Conservation (phyloP, 2,888 invertebrate species). For the Brenthis ino region DNA sequence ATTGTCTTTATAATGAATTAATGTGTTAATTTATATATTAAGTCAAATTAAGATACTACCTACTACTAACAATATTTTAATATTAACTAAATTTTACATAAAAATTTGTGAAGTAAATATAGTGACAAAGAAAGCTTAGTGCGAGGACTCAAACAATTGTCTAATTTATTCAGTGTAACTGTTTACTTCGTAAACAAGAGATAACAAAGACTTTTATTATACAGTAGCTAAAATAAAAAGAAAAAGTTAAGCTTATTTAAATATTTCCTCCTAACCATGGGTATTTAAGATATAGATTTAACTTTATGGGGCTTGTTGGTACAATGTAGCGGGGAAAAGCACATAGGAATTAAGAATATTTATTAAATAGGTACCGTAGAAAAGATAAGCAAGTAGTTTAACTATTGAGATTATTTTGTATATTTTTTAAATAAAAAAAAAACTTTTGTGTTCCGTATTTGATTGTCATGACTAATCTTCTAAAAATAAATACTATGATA, state of each 20-base stretch:
- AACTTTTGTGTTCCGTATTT: too few species aligned
- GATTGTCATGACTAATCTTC: too few species aligned
- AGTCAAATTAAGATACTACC: too few species aligned
- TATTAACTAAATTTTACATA: background rate
- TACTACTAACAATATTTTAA: background rate
- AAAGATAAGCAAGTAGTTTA: too few species aligned
- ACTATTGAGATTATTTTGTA: too few species aligned
- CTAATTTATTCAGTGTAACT: slow-evolving; percentile 45
- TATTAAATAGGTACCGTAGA: background rate
- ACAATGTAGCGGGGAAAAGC: slow-evolving; percentile 15
- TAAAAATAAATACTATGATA: too few species aligned
- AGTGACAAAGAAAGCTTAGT: slow-evolving; percentile 11
- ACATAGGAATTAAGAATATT: slow-evolving; percentile 9
- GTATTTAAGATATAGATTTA: slow-evolving; percentile 10
- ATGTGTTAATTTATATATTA: too few species aligned
- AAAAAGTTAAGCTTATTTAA: slow-evolving; percentile 54
- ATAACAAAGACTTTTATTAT: slow-evolving; percentile 65
- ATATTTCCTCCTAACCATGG: slow-evolving; percentile 6
- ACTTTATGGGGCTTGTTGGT: slow-evolving; percentile 14
- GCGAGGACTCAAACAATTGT: slow-evolving; percentile 35
- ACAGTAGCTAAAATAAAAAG: slow-evolving; percentile 66
- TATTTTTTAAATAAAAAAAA: too few species aligned
- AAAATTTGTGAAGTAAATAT: slow-evolving; percentile 7
- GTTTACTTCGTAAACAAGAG: slow-evolving; percentile 38
- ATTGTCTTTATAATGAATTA: too few species aligned